phyloP scores from a whole-genome alignment of 2,113 vertebrate genomes.

The Tilapia sparmanii region DNA sequence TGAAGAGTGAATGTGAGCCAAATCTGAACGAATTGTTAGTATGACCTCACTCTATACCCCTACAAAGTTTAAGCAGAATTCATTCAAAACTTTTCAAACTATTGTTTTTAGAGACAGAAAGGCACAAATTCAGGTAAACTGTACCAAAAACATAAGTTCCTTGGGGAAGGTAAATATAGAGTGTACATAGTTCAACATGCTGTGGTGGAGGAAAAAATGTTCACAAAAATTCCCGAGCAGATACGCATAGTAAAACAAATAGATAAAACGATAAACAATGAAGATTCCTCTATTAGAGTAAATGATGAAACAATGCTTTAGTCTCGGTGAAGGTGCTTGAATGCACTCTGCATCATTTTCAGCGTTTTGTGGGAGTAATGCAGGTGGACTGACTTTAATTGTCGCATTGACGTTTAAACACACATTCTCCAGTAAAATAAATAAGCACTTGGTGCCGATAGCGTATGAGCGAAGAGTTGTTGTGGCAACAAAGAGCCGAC shows the following conservation, averaged over 20 bases:
- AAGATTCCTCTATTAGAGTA: neutral
- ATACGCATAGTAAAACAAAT: neutral
- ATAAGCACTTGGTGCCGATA: neutral
- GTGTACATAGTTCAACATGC: neutral
- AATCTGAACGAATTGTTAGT: neutral
- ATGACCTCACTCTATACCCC: neutral
- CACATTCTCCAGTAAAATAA: neutral
- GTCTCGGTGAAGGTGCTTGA: neutral
- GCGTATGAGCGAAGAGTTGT: neutral
- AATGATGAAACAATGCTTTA: neutral
- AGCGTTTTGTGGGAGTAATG: neutral
- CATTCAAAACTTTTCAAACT: neutral
- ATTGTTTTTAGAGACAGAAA: neutral
- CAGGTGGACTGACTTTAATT: neutral
- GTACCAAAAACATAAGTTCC: neutral
- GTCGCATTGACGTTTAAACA: neutral
- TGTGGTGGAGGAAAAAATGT: neutral
- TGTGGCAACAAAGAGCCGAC: conserved; percentile 11
- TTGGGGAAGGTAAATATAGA: neutral
- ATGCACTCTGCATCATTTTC: neutral
- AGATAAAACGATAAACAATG: neutral
- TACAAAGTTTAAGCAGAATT: neutral
- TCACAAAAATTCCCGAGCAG: neutral
- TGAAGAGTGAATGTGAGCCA: neutral
- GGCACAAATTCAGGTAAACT: neutral